Evolutionary conservation across 2,113 vertebrate genomes (phyloP), one percentile per base, ranked within the genome.

Genomic region (Callaeas wilsoni): DNA sequence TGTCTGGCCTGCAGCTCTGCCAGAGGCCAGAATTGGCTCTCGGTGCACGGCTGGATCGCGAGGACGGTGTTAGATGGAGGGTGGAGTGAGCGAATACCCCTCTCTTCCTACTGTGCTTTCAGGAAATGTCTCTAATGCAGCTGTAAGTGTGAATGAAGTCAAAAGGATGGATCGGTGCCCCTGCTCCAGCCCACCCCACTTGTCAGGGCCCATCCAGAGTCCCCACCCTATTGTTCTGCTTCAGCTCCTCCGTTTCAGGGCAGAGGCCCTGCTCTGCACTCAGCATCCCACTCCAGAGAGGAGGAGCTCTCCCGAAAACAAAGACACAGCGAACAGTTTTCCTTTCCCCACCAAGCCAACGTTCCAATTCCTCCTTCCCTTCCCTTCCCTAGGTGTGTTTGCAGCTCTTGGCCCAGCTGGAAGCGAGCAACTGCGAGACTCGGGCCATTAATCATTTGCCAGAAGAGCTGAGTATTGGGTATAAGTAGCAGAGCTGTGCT

Each of bases 81-180:
- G 97, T 97, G 98, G 97, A 62, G 98, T 96, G 84, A 97, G 92
- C 4, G 96, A 97, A 98, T 98, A 97, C 97, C 97, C 97, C 91
- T 95, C 70, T 98, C 97, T 97, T 98, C 97, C 97, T 98, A 96
- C 97, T 96, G 92, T 97, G 96, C 97, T 97, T 97, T 98, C 97
- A 98, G 96, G 96, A 98, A 98, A 97, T 97, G 79, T 97, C 96
- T 97, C 97, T 96, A 93, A 82, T 78, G 93, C 90, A 97, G 92
- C 97, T 97, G 84, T 96, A 97, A 98, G 95, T 96, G 96, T 80
- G 44, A 97, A 96, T 97, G 96, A 97, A 98, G 95, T 97, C 91
- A 95, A 97, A 97, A 96, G 95, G 95, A 97, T 98, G 95, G 89
- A 96, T 95, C 91, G 46, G 92, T 96, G 96, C 94, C 94, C 89